A percentile compares a stretch with the other conserved stretches of the same genome.
Evolutionary conservation across 1,140 invertebrate species (phyloP).

Genomic region (Pristionchus pacificus): DNA sequence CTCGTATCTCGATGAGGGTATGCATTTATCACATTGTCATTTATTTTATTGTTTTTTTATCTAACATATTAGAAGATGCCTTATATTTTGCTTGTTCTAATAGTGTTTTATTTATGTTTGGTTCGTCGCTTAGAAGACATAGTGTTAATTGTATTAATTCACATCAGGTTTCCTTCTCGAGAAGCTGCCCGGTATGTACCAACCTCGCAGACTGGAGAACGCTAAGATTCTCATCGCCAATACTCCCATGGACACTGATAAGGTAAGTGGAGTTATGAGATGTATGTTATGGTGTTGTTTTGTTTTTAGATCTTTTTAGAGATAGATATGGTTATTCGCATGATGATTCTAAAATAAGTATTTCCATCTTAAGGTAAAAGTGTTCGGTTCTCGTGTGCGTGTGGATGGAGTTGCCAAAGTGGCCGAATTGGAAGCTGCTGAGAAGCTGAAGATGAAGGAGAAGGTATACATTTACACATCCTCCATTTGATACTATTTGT

Average conservation of each 20-base stretch:
- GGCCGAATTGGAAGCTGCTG: slow-evolving; percentile 91
- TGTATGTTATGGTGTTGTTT: no score
- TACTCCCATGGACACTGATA: slow-evolving; percentile 99
- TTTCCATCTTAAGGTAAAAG: slow-evolving; percentile 48
- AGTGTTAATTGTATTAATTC: slow-evolving; percentile 11
- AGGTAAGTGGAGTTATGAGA: slow-evolving; percentile 98
- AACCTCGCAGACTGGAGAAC: slow-evolving; percentile 82
- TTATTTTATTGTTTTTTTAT: slow-evolving; percentile 8
- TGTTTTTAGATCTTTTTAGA: no score
- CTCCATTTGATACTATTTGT: no score
- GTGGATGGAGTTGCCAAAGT: slow-evolving; percentile 97
- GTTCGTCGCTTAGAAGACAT: not conserved
- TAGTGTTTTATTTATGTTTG: not conserved
- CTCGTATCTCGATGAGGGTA: slow-evolving; percentile 92
- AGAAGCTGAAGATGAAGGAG: slow-evolving; percentile 99
- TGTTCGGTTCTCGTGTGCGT: slow-evolving; percentile 95
- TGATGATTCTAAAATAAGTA: not conserved
- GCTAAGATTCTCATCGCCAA: slow-evolving; percentile 98
- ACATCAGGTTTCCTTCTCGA: slow-evolving; percentile 83
- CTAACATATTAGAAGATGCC: no score
- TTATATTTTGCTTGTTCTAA: no score
- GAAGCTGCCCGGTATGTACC: slow-evolving; percentile 85
- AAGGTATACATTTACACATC: slow-evolving; percentile 70
- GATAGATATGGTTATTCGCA: no score
- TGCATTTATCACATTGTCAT: slow-evolving; percentile 25